Evolutionary conservation across 2,888 invertebrate genomes (phyloP).

Genomic region (Ophion ventricosus): DNA sequence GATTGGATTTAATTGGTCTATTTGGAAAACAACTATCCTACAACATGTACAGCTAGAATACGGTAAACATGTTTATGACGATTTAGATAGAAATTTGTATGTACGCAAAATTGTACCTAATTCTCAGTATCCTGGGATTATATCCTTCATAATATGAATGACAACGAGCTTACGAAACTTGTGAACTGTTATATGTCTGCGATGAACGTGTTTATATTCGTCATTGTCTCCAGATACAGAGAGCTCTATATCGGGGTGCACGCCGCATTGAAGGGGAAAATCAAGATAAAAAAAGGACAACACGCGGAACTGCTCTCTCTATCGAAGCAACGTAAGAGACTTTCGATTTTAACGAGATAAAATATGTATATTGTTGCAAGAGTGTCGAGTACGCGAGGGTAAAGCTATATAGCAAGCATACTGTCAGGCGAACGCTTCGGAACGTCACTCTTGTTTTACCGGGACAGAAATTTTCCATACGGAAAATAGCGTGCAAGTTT

Average conservation of each 20-base stretch:
- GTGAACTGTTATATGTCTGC: background rate
- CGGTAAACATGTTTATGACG: background rate
- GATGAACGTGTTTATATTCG: background rate
- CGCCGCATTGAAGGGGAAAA: background rate
- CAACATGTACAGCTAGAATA: background rate
- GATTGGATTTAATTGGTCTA: background rate
- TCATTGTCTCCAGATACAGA: background rate
- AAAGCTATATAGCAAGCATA: constrained; percentile 20
- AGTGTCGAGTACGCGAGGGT: constrained; percentile 15
- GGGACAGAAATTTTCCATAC: constrained; percentile 1
- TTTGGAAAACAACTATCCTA: background rate
- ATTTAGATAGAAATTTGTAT: background rate
- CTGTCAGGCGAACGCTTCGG: constrained; percentile 41
- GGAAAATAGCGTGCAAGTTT: constrained; percentile 9
- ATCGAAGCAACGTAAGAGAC: constrained; percentile 1
- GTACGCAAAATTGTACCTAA: background rate
- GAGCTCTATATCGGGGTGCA: background rate
- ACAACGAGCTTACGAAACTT: background rate
- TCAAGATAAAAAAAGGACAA: background rate
- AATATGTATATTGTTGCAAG: background rate
- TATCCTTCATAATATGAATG: background rate
- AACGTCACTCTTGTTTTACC: constrained; percentile 4
- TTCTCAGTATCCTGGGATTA: background rate
- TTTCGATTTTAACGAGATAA: constrained; percentile 9
- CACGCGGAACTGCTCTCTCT: constrained; percentile 6